Base-by-base conservation (phyloP, 2,113 vertebrate genomes). In the Vanacampus margaritifer region DNA sequence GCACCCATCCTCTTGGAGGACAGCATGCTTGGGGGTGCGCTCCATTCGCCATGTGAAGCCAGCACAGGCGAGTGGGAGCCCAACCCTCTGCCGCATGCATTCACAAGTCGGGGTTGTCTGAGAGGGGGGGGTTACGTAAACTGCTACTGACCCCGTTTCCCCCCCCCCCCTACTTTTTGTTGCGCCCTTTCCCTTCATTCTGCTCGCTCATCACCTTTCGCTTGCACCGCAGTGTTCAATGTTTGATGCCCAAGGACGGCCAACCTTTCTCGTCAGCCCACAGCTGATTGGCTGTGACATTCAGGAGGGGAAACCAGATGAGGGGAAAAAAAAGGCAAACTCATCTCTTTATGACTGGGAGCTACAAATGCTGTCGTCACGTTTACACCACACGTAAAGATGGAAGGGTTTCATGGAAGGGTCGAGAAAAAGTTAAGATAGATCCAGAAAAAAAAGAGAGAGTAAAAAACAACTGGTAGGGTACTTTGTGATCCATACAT, bases 61-160 rank as follows among this genome's bases (percentile, higher is more conserved):
- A 45, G 68, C 6, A 21, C 75, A 78, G 69, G 69, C 21, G 64
- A 75, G 73, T 76, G 81, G 56, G 69, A 83, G 68, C 64, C 65
- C 51, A 71, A 59, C 76, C 80, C 61, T 72, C 64, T 76, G 72
- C 69, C 75, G 64, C 71, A 79, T 69, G 69, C 73, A 76, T 76
- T 85, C 79, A 64, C 62, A 74, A 76, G 68, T 39, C 13, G 74
- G 67, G 50, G 6, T 46, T 46, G 17, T 16, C 4, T 0, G 51
- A 63, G 75, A n/a, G 36, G 41, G 68, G 28, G 72, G 81, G 70
- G 65, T 84, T 89, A 83, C 64, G 28, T 83, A 90, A 90, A 85
- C 58, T 73, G 56, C 28, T 69, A 58, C 74, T 90, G 85, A 89
- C 86, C 87, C 77, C 37, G 10, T 88, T 89, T 70, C 74, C 5